Evolutionary conservation across 2,113 vertebrate genomes (phyloP), one percentile per base, ranked within the genome.

Genomic region (Urocitellus parryii): DNA sequence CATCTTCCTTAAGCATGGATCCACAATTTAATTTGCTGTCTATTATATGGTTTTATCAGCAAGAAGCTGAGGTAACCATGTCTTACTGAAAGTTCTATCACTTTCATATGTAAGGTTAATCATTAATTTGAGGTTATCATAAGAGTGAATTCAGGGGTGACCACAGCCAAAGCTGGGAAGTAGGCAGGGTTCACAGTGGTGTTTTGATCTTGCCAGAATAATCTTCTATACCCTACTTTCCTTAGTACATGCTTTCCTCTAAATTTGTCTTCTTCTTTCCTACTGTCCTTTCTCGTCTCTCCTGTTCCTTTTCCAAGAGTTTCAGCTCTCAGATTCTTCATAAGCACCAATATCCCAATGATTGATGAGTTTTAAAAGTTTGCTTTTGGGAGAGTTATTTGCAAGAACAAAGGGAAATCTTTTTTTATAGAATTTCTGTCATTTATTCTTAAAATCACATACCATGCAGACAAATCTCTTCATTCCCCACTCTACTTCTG

Each of bases 401-500:
- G 48, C 48, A 88, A 89, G 73, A 25, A 89, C 39, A 53, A 89
- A 92, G 48, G 13, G 12, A 94, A 77, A 68, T 13, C 8, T 83
- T 94, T 56, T 29, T 72, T 56, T 48, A 34, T 74, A 56, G 70
- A 83, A 76, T 91, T 95, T 91, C 67, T 87, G 34, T 37, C 51
- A 83, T 37, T 32, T 2, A 39, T 45, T 13, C 42, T 90, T 94
- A 72, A 93, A 92, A 78, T 82, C 74, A 73, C 48, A 93, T 42
- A 93, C 51, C 32, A 22, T 25, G 39, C 11, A 76, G 48, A 61
- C 5, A 63, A 45, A 2, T 22, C 9, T 83, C 85, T 93, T 89
- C n/a, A 2, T 53, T 90, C 56, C 51, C 39, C 48, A 2, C 56
- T 68, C 18, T 22, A 42, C 5, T 4, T 39, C 7, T 24, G 29